Base-by-base conservation (phyloP, 2,888 invertebrate species). In the Dasypolia templi region DNA sequence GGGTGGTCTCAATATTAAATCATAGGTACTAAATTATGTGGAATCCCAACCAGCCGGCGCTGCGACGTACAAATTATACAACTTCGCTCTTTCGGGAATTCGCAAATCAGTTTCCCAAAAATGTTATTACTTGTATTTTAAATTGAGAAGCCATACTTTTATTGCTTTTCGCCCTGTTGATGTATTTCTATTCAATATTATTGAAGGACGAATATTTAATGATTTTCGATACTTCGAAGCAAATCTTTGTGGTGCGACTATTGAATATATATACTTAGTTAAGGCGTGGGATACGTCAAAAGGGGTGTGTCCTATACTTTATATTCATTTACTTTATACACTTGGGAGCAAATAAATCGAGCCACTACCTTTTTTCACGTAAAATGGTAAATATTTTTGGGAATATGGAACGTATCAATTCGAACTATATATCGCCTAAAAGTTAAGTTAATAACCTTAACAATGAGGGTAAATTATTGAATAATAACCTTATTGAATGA, bases 71-170 rank as follows among this genome's bases (percentile, higher is more conserved):
- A 74, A 35, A 46, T 72, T 26, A 9, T 51, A 49, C 11, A 74
- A 42, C 7, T 42, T 51, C 14, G 17, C 32, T 17, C 12, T 75
- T 42, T 32, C 22, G 17, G 2, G 26, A 51, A 73, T 62, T 75
- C 17, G 26, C 17, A 72, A 72, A 72, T 61, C 42, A 42, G 32
- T 26, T 73, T 17, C 17, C 0, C 22, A 35, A 26, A n/a, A 46
- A 70, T 69, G 29, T 19, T 42, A 65, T 70, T 49, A 55, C 35
- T 39, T 46, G n/a, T 1, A 17, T 44, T 29, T 26, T 17, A 35
- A 56, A 49, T 46, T 29, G 26, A 22, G 32, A 32, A 42, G 26
- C 42, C n/a, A 42, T 32, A 9, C 32, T 68, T 14, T 67, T 42
- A 53, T 67, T 67, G 35, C 26, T 39, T 35, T 26, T 35, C 17